These are phyloP conservation scores for Phoenicopterus ruber DNA, from an alignment of 2,113 vertebrate genomes.

Conservation along the genomic window DNA sequence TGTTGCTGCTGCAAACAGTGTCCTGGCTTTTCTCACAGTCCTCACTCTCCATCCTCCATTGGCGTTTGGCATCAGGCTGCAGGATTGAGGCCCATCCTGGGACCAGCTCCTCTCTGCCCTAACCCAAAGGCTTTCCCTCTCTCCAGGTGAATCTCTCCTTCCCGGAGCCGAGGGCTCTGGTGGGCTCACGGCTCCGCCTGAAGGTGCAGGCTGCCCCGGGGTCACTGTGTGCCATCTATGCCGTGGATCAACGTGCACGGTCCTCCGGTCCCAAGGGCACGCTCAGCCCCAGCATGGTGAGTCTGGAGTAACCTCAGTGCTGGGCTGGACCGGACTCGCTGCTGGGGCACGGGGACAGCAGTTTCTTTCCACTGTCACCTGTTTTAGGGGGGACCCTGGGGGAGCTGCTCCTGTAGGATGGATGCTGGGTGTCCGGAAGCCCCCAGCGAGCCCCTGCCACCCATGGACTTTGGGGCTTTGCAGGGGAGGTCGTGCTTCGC, in stretches of 20 bases:
- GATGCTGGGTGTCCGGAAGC: neutral
- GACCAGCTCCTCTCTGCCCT: neutral
- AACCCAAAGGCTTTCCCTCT: neutral
- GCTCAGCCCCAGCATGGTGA: conserved; percentile 54
- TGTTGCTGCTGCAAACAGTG: neutral
- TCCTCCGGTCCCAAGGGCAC: conserved; percentile 71
- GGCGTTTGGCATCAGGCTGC: neutral
- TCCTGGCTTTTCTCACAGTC: neutral
- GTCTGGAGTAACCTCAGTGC: neutral
- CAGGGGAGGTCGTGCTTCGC: neutral
- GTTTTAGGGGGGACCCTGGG: neutral
- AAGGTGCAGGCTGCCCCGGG: conserved; percentile 69
- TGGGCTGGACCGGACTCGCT: neutral
- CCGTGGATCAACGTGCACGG: conserved; percentile 72
- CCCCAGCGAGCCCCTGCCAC: neutral
- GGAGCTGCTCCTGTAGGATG: neutral
- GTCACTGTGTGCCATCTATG: conserved; percentile 80
- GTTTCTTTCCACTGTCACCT: neutral
- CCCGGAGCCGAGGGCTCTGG: conserved; percentile 66
- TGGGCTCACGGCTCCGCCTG: conserved; percentile 72
- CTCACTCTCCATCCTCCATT: neutral
- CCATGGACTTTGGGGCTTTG: neutral
- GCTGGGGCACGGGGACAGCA: neutral
- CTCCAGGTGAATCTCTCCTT: conserved; percentile 74
- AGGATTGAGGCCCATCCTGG: neutral